Base-by-base conservation (phyloP, 2,888 invertebrate genomes). In the Augochlorella aurata region DNA sequence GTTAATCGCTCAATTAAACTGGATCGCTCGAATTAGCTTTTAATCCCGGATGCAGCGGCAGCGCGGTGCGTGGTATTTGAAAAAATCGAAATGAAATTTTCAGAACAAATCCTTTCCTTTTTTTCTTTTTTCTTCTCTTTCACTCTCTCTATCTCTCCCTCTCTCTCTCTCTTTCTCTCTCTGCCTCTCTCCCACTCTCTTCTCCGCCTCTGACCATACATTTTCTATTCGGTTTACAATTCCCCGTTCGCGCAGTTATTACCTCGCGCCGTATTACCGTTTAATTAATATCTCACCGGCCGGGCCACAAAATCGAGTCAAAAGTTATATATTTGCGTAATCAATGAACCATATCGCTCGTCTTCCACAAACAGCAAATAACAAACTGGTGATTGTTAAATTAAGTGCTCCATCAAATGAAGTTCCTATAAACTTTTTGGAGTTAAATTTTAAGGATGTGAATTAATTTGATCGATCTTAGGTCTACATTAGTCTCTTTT, bases 1-100 rank as follows among this genome's bases (percentile, higher is more conserved):
- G 92, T 93, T 93, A 93, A 93, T 93, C 93, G 93, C 92, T 92
- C 93, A 93, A 93, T 93, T 93, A 93, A 93, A 93, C 93, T 91
- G 92, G 92, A 93, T 92, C 89, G 90, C 88, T 89, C 89, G 92
- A 91, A 93, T 92, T 93, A 91, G 90, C 91, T 90, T 92, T 91
- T 92, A 92, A 92, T 92, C 90, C 92, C 83, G 85, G 76, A 63
- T 50, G 72, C 73, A 66, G 54, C 72, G 69, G 63, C 45, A 24
- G 63, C 54, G 63, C 68, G 50, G 12, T 58, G 72, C 67, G 71
- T 45, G 79, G 75, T 74, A 74, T 87, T 88, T 78, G 74, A 84
- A 87, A 88, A 88, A 88, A 85, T 88, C 85, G 75, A 84, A 85
- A 88, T 83, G 81, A 88, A 88, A 88, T 88, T 88, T 81, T 85